Percentiles rank a stretch among this genome's conserved stretches.
Evolutionary conservation across 2,797 vertebrate species (phyloP).

Genomic region (Malurus splendens): DNA sequence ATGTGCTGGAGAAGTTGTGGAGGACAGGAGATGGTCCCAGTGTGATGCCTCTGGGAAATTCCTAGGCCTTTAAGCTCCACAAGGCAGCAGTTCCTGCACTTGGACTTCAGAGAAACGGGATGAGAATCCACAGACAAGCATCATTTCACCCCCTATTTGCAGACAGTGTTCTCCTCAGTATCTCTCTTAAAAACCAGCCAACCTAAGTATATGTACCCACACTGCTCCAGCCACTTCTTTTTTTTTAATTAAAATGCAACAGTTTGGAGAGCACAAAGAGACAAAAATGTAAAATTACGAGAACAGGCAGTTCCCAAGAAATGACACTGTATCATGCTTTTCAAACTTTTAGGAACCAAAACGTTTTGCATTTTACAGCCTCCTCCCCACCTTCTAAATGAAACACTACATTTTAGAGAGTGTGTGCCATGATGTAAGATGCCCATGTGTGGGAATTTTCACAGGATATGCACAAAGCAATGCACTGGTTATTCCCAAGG

Average conservation of each 20-base stretch:
- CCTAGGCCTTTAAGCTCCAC: not conserved
- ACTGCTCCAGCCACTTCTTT: not conserved
- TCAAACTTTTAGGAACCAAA: not conserved
- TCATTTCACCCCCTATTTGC: not conserved
- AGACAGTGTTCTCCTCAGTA: not conserved
- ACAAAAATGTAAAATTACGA: rapidly evolving
- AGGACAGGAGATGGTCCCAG: not conserved
- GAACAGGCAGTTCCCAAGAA: not conserved
- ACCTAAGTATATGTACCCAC: not conserved
- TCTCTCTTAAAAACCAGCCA: not conserved
- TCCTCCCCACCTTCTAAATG: not conserved
- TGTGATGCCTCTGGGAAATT: not conserved
- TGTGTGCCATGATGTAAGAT: rapidly evolving
- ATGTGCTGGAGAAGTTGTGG: not conserved
- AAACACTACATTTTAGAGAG: not conserved
- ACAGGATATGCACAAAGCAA: not conserved
- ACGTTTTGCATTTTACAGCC: not conserved
- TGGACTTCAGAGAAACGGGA: not conserved
- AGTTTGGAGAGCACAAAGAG: not conserved
- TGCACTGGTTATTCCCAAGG: not conserved
- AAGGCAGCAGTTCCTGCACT: not conserved
- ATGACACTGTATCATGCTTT: rapidly evolving
- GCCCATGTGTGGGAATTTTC: rapidly evolving
- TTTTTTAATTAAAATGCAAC: not conserved
- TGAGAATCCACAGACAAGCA: not conserved